Evolutionary conservation across 2,113 vertebrate genomes (phyloP).

Genomic region (Periophthalmus modestus): DNA sequence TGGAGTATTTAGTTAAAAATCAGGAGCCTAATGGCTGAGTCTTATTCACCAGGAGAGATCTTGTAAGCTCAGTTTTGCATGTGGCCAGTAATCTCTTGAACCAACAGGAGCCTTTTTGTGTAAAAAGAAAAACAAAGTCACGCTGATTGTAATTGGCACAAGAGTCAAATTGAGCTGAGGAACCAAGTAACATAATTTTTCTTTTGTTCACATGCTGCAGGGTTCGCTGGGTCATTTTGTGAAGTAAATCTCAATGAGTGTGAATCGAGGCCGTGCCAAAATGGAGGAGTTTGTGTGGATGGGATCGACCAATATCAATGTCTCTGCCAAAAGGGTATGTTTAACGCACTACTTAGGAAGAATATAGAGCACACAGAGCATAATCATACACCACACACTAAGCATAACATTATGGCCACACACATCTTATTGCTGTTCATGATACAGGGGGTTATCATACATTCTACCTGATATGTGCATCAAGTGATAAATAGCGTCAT

Average conservation of each 20-base stretch:
- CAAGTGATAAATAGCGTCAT: background rate
- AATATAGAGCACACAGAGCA: background rate
- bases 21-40: conserved; percentile 65
- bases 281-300: conserved; percentile 75
- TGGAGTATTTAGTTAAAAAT: conserved; percentile 64
- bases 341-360: conserved; percentile 21
- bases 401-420: background rate
- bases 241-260: conserved; percentile 76
- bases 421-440: too few relatives aligned
- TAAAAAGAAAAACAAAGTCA: conserved; percentile 45
- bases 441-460: background rate
- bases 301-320: conserved; percentile 75
- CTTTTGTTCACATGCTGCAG: conserved; percentile 54
- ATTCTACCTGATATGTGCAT: background rate
- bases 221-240: conserved; percentile 71
- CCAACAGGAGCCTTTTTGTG: conserved; percentile 74
- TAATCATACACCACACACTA: background rate
- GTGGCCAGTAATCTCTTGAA: conserved; percentile 65
- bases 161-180: conserved; percentile 59
- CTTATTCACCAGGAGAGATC: conserved; percentile 77
- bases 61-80: conserved; percentile 68
- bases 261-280: conserved; percentile 76
- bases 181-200: conserved; percentile 33
- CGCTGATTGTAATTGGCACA: conserved; percentile 74
- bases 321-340: conserved; percentile 76